Conservation (phyloP, 2,113 vertebrate genomes). For the Callochromis pleurospilus region DNA sequence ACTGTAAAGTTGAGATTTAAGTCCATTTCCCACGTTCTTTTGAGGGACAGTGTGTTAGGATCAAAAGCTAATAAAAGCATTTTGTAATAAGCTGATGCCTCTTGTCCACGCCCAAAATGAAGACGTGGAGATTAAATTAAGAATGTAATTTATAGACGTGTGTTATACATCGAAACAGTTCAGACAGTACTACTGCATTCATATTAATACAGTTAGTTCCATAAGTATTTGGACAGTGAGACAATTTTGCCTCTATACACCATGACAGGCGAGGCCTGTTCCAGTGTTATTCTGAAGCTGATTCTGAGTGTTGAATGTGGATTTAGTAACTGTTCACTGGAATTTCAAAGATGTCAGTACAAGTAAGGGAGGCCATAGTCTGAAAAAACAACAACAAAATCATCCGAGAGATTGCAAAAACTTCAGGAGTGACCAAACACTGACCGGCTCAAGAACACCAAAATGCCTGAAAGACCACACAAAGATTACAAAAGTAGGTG, state of each 20-base stretch:
- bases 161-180: not conserved
- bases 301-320: not conserved
- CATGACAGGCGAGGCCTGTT: not conserved
- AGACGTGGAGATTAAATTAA: not conserved
- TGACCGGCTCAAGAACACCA: not conserved
- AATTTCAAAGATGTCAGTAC: not conserved
- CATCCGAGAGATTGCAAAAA: not conserved
- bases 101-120: not conserved
- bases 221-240: not conserved
- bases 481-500: not conserved
- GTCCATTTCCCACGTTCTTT: no score
- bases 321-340: not conserved
- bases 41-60: no score
- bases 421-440: not conserved
- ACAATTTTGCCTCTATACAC: not conserved
- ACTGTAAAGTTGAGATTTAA: no score
- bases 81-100: no score
- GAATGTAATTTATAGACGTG: not conserved
- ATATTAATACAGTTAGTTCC: not conserved
- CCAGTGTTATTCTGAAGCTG: not conserved
- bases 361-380: not conserved
- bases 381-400: not conserved
- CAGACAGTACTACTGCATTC: not conserved
- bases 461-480: not conserved
- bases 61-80: no score